Evolutionary conservation across 2,113 vertebrate species (phyloP).

Genomic region (Etia nguti): DNA sequence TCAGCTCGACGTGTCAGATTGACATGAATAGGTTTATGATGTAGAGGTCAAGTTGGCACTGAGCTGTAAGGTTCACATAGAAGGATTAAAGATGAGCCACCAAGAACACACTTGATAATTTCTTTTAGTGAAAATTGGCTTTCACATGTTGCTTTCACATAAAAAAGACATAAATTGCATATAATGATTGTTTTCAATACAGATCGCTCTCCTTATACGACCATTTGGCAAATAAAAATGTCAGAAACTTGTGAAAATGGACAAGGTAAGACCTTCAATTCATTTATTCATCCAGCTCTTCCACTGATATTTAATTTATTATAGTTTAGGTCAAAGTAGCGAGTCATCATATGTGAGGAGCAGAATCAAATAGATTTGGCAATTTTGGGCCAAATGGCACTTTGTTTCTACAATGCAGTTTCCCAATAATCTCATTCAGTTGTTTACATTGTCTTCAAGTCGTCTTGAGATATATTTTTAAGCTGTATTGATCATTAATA

Average conservation of each 20-base stretch:
- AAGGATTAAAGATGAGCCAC: conserved; percentile 43
- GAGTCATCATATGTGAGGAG: background rate
- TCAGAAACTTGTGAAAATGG: background rate
- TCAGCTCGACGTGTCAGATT: conserved; percentile 51
- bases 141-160: background rate
- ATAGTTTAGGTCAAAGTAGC: background rate
- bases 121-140: background rate
- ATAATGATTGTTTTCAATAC: background rate
- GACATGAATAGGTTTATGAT: conserved; percentile 65
- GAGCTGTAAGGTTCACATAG: conserved; percentile 36
- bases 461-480: background rate
- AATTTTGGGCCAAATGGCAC: background rate
- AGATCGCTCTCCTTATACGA: background rate
- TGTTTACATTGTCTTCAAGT: background rate
- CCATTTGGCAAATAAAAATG: background rate
- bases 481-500: background rate
- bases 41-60: conserved; percentile 63
- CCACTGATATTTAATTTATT: background rate
- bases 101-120: background rate
- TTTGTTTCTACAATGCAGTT: background rate
- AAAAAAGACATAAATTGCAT: background rate
- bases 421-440: background rate
- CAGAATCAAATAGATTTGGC: background rate
- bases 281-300: background rate
- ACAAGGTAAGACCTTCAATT: background rate